Evolutionary conservation across 2,888 invertebrate species (phyloP).

Genomic region (Sinodicranocentrus sp.): DNA sequence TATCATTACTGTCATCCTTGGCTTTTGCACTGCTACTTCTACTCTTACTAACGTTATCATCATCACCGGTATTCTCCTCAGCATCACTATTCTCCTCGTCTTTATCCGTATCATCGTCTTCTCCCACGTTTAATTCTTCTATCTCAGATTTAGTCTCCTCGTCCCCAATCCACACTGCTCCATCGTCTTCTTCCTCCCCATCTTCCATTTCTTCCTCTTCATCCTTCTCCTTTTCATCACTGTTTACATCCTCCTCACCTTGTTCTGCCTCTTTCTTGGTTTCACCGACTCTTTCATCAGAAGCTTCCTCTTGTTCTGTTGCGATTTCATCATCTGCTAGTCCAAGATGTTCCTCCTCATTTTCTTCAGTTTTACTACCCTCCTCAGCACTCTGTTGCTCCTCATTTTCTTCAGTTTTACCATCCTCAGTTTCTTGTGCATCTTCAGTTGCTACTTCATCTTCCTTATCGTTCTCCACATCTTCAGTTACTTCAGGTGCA

Average conservation of each 20-base stretch:
- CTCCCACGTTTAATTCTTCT: neutral
- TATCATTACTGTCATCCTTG: neutral
- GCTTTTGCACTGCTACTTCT: neutral
- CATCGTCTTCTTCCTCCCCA: neutral
- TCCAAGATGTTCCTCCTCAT: neutral
- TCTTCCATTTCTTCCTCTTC: neutral
- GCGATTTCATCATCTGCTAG: neutral
- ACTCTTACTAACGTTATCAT: neutral
- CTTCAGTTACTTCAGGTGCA: neutral
- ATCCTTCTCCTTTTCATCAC: too few relatives aligned
- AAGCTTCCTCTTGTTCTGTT: neutral
- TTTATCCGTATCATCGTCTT: slow-evolving; percentile 1
- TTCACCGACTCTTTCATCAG: neutral
- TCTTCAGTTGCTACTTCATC: neutral
- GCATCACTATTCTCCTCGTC: slow-evolving; percentile 1
- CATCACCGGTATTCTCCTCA: neutral
- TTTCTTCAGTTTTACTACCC: neutral
- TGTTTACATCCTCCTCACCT: neutral
- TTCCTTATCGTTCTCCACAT: neutral
- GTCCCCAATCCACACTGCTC: too few relatives aligned
- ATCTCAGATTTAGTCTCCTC: slow-evolving; percentile 6
- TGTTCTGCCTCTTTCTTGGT: neutral
- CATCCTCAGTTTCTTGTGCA: neutral
- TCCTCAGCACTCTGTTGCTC: neutral
- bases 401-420: neutral